phyloP scores from a whole-genome alignment of 2,113 vertebrate genomes.

The Hippotragus niger region DNA sequence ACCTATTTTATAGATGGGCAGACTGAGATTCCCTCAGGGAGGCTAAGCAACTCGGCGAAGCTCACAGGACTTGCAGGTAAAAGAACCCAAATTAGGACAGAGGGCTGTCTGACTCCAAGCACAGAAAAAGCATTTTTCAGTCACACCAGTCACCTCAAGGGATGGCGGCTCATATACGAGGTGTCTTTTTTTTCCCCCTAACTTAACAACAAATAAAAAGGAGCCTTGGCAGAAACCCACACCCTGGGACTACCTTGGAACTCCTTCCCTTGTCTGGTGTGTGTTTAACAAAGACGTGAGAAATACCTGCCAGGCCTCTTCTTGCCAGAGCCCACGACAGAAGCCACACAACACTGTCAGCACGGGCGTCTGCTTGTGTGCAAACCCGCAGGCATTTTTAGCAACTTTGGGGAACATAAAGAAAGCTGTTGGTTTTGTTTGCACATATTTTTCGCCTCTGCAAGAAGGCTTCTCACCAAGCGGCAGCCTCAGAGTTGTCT shows the following conservation, averaged over 20 bases:
- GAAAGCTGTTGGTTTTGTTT: slow-evolving; percentile 80
- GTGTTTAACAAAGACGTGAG: slow-evolving; percentile 60
- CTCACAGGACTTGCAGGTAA: neutral
- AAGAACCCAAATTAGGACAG: neutral
- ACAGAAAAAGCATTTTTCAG: neutral
- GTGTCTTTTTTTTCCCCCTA: neutral
- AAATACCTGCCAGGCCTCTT: slow-evolving; percentile 72
- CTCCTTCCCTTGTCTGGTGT: slow-evolving; percentile 41
- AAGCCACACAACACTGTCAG: slow-evolving; percentile 73
- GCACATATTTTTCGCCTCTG: slow-evolving; percentile 78
- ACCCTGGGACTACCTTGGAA: slow-evolving; percentile 44
- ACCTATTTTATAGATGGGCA: neutral
- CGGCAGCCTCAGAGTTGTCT: slow-evolving; percentile 67
- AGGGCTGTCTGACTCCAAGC: neutral
- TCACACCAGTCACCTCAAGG: neutral
- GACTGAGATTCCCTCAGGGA: neutral
- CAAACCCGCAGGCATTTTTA: slow-evolving; percentile 82
- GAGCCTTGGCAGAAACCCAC: slow-evolving; percentile 59
- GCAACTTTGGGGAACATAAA: slow-evolving; percentile 79
- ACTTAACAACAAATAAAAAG: slow-evolving; percentile 51
- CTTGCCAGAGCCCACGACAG: slow-evolving; percentile 71
- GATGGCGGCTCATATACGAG: neutral
- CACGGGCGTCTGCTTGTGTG: slow-evolving; percentile 80
- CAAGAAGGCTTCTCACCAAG: slow-evolving; percentile 75
- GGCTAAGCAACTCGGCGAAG: neutral